These are phyloP conservation scores for Orthonevra nobilis DNA, from an alignment of 2,888 invertebrate species.

Conservation along the genomic window DNA sequence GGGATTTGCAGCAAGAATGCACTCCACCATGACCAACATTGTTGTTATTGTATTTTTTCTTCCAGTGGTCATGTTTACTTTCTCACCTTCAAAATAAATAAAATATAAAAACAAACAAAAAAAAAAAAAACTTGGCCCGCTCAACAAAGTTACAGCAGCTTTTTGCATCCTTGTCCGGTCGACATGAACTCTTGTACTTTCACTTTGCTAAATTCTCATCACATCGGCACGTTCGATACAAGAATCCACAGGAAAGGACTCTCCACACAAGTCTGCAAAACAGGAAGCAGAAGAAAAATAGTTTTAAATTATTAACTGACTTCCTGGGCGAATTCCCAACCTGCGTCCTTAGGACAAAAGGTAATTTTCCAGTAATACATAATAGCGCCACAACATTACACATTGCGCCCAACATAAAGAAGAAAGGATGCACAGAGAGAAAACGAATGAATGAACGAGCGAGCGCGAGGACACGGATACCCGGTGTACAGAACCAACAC, in stretches of 20 bases:
- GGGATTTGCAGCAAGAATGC: too few species aligned
- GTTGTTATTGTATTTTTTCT: too few species aligned
- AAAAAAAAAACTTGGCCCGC: too few species aligned
- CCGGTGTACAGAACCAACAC: slow-evolving; percentile 8
- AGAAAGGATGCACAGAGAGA: neutral
- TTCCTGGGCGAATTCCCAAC: slow-evolving; percentile 22
- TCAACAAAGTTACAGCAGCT: too few species aligned
- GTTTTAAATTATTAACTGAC: slow-evolving; percentile 48
- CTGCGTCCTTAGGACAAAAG: slow-evolving; percentile 9
- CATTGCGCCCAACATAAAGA: neutral
- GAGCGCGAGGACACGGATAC: neutral
- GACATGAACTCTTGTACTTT: slow-evolving; percentile 10
- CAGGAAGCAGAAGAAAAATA: neutral
- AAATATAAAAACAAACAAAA: too few species aligned
- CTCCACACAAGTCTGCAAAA: too few species aligned
- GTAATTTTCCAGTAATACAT: slow-evolving; percentile 39
- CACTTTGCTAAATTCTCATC: slow-evolving; percentile 10
- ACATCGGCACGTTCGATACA: slow-evolving; percentile 32
- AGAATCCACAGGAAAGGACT: neutral
- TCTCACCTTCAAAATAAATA: too few species aligned
- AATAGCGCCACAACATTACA: slow-evolving; percentile 22
- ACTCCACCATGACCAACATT: too few species aligned
- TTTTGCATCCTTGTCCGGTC: slow-evolving; percentile 42
- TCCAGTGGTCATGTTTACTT: too few species aligned
- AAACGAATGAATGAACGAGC: neutral